These are phyloP conservation scores for Cygnus atratus DNA, from an alignment of 2,113 vertebrate genomes.

Conservation along the genomic window DNA sequence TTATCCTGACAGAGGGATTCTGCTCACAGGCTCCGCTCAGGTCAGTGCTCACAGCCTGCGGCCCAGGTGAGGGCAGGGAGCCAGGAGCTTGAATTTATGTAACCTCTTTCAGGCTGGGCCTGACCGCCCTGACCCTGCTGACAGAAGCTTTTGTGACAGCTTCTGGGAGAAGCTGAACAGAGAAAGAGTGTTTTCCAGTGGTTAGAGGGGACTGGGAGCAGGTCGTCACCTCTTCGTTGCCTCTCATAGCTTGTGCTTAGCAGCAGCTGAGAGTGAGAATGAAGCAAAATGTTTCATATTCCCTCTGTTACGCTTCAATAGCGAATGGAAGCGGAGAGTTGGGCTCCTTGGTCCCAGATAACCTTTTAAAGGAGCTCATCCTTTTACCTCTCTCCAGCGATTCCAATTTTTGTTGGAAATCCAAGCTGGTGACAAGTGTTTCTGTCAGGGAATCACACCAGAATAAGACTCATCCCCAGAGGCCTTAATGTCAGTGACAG, in stretches of 20 bases:
- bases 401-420: not conserved
- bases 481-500: not conserved
- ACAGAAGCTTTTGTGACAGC: slow-evolving; percentile 24
- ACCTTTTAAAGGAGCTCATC: not conserved
- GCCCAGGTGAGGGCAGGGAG: not conserved
- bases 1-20: slow-evolving; percentile 57
- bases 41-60: rapidly evolving
- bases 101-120: slow-evolving; percentile 20
- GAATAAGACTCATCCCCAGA: not conserved
- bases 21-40: not conserved
- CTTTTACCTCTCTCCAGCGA: not conserved
- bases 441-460: not conserved
- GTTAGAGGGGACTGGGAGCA: not conserved
- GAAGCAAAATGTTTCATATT: not conserved
- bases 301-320: not conserved
- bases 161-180: not conserved
- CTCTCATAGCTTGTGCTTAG: not conserved
- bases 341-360: not conserved
- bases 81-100: slow-evolving; percentile 18
- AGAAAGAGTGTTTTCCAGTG: not conserved
- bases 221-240: not conserved
- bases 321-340: not conserved
- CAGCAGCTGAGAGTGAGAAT: not conserved
- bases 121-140: slow-evolving; percentile 41
- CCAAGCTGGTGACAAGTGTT: not conserved